Base-by-base conservation (phyloP, 2,888 invertebrate species). In the Archips crataeganus region DNA sequence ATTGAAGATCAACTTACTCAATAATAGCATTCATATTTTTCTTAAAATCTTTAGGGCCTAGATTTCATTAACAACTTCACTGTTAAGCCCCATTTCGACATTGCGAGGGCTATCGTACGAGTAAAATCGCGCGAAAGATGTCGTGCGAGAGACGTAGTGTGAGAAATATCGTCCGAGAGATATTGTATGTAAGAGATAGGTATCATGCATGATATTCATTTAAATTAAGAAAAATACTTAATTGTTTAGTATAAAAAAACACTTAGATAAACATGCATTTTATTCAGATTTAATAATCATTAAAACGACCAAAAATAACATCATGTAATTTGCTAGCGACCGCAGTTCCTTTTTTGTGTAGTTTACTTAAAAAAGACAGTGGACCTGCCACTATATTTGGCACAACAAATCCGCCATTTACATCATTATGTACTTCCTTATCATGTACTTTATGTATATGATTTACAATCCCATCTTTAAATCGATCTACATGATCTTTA, bases 381-480 rank as follows among this genome's bases (percentile, higher is more conserved):
- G 81, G 80, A 5, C 74, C 79, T 13, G 71, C 70, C 0, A 78
- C 45, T 45, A 75, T 62, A 65, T 79, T 78, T 5, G 78, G 77
- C 9, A 75, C 61, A 49, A 76, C 54, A 23, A 71, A 49, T 6
- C 49, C 75, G 9, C 70, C 8, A 63, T 75, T 74, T 1, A 71
- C 59, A 45, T 76, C 67, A 60, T 75, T 66, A n/a, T 81, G 47
- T 11, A 34, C 78, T 23, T 81, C 71, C 42, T 78, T 82, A 69
- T 81, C 78, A 45, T 89, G 81, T n/a, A 84, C 76, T 15, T 70
- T 83, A 5, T 85, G 81, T 6, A 90, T 75, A 8, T 86, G 81
- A 71, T 84, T 82, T 0, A 84, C 75, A 0, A 90, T 76, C 2
- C 84, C 83, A 70, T 77, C 83, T 59, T 85, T 84, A 1, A 89